These are phyloP conservation scores for Cataglyphis livida DNA, from an alignment of 2,888 invertebrate genomes.

Conservation along the genomic window DNA sequence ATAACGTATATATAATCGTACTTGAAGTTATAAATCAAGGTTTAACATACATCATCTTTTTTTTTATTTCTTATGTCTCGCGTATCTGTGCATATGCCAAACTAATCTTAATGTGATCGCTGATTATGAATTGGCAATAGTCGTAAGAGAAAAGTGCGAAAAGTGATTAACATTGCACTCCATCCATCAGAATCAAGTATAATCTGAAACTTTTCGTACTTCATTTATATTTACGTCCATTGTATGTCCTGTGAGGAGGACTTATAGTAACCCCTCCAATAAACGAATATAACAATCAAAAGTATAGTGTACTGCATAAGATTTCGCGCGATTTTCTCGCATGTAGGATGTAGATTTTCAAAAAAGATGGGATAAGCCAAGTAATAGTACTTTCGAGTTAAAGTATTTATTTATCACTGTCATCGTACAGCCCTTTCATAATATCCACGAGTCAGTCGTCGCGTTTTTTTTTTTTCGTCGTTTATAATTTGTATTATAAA, in stretches of 20 bases:
- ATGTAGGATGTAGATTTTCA: not conserved
- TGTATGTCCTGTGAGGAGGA: slow-evolving; percentile 3
- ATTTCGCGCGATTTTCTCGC: not conserved
- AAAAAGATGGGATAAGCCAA: slow-evolving; percentile 56
- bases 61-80: slow-evolving; percentile 17
- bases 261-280: slow-evolving; percentile 17
- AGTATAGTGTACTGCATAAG: slow-evolving; percentile 8
- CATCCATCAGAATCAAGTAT: slow-evolving; percentile 10
- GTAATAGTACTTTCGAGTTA: slow-evolving; percentile 77
- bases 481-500: slow-evolving; percentile 82
- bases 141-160: slow-evolving; percentile 9
- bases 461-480: slow-evolving; percentile 66
- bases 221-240: slow-evolving; percentile 32
- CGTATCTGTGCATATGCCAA: not conserved
- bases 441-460: slow-evolving; percentile 82
- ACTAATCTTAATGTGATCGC: slow-evolving; percentile 10
- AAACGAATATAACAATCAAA: slow-evolving; percentile 24
- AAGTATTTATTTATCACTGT: slow-evolving; percentile 84
- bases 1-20: not conserved
- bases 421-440: slow-evolving; percentile 83
- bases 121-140: not conserved
- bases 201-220: slow-evolving; percentile 13
- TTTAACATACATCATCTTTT: not conserved
- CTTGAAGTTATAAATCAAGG: slow-evolving; percentile 7
- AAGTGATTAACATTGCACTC: slow-evolving; percentile 12